Conservation (phyloP, 30 jellyfish, hydroid and myxozoan species). For the Sanderia malayensis region DNA sequence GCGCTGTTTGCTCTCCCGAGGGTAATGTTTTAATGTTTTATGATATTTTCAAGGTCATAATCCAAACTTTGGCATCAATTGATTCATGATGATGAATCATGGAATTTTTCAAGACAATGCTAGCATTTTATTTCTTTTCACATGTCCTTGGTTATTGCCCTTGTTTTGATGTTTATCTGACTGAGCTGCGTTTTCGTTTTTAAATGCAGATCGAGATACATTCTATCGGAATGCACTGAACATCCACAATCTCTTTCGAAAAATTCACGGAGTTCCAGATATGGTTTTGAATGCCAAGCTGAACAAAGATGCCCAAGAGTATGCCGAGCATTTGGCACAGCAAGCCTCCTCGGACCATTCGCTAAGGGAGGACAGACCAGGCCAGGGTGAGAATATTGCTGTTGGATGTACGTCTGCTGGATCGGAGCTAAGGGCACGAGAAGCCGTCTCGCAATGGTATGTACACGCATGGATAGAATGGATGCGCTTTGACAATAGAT, state of each 20-base stretch:
- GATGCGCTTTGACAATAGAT: too few relatives aligned
- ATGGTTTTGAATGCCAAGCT: conserved; percentile 66
- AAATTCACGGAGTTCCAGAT: conserved; percentile 82
- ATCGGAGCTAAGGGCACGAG: conserved; percentile 78
- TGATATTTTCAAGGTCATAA: too few relatives aligned
- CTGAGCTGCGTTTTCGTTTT: not conserved
- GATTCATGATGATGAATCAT: too few relatives aligned
- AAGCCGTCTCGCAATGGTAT: conserved; percentile 92
- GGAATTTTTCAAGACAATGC: too few relatives aligned
- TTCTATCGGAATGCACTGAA: conserved; percentile 74
- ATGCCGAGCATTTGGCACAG: conserved; percentile 77
- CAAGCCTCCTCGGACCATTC: conserved; percentile 64
- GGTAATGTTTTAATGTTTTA: too few relatives aligned
- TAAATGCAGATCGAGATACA: conserved; percentile 53
- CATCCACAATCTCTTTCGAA: conserved; percentile 70
- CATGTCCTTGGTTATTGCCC: too few relatives aligned
- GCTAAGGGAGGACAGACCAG: conserved; percentile 88
- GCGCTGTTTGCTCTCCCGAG: conserved; percentile 73
- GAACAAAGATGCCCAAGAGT: conserved; percentile 87
- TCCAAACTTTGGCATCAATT: too few relatives aligned
- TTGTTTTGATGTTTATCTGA: too few relatives aligned
- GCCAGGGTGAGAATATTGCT: conserved; percentile 98
- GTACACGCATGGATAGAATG: too few relatives aligned
- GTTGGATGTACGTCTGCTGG: conserved; percentile 95
- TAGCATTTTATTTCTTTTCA: too few relatives aligned